These are phyloP conservation scores for Leucopsar rothschildi DNA, from an alignment of 2,113 vertebrate species.

Conservation along the genomic window DNA sequence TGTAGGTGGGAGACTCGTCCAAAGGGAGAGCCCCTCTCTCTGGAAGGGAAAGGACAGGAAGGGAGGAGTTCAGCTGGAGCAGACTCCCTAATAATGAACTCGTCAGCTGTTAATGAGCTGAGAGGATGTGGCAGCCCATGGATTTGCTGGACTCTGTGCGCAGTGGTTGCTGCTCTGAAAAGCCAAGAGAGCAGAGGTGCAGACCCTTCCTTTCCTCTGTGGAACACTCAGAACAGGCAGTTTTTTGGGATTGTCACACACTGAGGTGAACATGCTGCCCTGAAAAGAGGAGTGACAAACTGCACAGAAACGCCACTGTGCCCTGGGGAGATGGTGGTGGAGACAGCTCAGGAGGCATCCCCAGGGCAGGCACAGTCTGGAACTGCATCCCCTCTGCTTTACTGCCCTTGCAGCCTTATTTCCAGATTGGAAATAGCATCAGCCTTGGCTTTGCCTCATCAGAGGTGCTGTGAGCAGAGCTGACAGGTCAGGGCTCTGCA, in stretches of 20 bases:
- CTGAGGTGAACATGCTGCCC: fast-evolving
- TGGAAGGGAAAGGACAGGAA: slow-evolving; percentile 51
- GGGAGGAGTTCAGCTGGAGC: slow-evolving; percentile 48
- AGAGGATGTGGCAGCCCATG: not conserved
- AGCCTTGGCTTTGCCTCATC: not conserved
- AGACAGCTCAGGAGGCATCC: not conserved
- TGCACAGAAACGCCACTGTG: fast-evolving
- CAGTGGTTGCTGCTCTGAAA: not conserved
- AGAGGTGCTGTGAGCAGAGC: not conserved
- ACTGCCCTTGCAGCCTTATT: not conserved
- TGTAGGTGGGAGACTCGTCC: slow-evolving; percentile 31
- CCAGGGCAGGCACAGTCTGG: not conserved
- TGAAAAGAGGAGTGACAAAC: not conserved
- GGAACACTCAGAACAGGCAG: fast-evolving
- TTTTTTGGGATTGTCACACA: not conserved
- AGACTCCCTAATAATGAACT: not conserved
- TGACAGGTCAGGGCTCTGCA: not conserved
- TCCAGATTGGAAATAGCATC: not conserved
- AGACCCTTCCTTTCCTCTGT: not conserved
- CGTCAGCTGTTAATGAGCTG: not conserved
- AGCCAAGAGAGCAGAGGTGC: not conserved
- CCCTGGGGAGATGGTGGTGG: not conserved
- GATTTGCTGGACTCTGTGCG: not conserved
- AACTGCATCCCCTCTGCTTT: not conserved
- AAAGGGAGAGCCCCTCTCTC: not conserved